Evolutionary conservation across 1,140 invertebrate genomes (phyloP).

Genomic region (Globodera ellingtonae): DNA sequence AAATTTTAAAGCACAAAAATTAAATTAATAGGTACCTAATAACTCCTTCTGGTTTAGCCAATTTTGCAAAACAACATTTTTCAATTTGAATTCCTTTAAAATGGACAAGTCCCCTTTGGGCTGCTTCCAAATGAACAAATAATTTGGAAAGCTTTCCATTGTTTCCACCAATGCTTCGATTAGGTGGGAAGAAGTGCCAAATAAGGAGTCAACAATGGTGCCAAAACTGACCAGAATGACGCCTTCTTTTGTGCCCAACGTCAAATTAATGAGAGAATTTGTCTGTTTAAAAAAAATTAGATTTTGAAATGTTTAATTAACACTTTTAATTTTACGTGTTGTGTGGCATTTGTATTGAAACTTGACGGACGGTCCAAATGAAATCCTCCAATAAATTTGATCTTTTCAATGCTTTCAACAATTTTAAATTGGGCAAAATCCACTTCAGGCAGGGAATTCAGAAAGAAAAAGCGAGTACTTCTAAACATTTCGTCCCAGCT

Average conservation of each 20-base stretch:
- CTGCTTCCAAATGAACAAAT: constrained; percentile 32
- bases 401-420: background rate
- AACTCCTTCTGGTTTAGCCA: constrained; percentile 25
- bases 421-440: background rate
- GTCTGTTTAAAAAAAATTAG: too few species aligned
- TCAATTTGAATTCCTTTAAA: too few species aligned
- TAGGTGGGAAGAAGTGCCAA: background rate
- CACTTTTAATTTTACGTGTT: background rate
- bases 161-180: constrained; percentile 32
- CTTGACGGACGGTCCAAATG: background rate
- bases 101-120: too few species aligned
- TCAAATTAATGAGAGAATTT: too few species aligned
- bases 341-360: background rate
- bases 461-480: too few species aligned
- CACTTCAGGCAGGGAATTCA: too few species aligned
- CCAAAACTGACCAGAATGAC: too few species aligned
- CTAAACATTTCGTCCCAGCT: background rate
- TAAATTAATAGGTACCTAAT: too few species aligned
- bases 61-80: background rate
- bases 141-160: constrained; percentile 39
- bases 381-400: too few species aligned
- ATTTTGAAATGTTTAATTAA: background rate
- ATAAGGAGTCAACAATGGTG: background rate
- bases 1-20: too few species aligned
- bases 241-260: too few species aligned